Evolutionary conservation across 2,888 invertebrate species (phyloP), one percentile per base, ranked within the genome.

Genomic region (Lacanobia oleracea): DNA sequence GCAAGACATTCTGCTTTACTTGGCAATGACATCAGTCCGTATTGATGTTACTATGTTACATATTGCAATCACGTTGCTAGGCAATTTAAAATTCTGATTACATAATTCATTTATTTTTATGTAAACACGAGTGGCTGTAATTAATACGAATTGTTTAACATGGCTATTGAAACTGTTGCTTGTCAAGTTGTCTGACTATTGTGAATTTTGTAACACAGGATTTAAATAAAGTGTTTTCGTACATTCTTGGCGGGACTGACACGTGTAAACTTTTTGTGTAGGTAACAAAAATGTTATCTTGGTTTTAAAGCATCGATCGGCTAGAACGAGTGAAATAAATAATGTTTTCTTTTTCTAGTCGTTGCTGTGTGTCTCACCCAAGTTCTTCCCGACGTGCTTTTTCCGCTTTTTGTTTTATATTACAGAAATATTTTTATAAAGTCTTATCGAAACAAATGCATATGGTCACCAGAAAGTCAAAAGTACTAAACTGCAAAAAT

Each of bases 21-120:
- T 83, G 67, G 72, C 54, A 72, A 64, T 84, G 77, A 84, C 78
- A 83, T 85, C 84, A 84, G 74, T 33, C 18, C 45, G 37, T 69
- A 75, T 83, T 78, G 62, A 65, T 77, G 67, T 70, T 65, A 70
- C 60, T 74, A 23, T 64, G 67, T 75, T 66, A 69, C 64, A 75
- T 45, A 86, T 86, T 81, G 65, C 75, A 70, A 72, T 75, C 86
- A 86, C 79, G 84, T 84, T 67, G 50, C 27, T 21, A 18, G 16
- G 40, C 50, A 62, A 81, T 86, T 86, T 81, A 73, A 78, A 85
- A 75, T 78, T 83, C 72, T 59, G 64, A 73, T 86, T 81, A 73
- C 71, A 75, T 79, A 73, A 86, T 56, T 81, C 61, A 77, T 86
- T 86, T 76, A 72, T 77, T 83, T 83, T 68, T 74, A 81, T 75